phyloP scores from a whole-genome alignment of 2,888 invertebrate species.

The Dione juno region DNA sequence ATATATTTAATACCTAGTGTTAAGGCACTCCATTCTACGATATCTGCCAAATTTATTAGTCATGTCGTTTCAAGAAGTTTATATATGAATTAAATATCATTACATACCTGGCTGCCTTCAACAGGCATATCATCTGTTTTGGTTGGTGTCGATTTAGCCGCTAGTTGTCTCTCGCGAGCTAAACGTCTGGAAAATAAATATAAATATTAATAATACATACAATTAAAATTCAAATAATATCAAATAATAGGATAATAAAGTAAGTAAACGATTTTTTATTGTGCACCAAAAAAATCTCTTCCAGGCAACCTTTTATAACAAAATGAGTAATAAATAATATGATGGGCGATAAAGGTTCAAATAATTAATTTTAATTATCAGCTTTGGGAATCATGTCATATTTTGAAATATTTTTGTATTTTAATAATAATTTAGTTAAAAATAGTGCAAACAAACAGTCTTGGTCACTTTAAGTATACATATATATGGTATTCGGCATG shows the following conservation, averaged over 20 bases:
- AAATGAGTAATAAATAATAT: background rate
- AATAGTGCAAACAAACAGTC: no score
- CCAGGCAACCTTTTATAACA: background rate
- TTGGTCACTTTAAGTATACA: background rate
- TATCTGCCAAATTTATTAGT: background rate
- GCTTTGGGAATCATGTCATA: background rate
- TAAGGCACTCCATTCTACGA: background rate
- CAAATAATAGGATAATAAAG: no score
- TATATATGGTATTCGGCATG: background rate
- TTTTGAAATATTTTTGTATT: background rate
- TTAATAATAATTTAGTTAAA: no score
- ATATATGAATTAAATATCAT: background rate
- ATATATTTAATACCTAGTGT: no score
- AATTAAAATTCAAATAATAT: no score
- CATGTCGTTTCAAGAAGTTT: background rate
- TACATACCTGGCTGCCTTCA: slow-evolving; percentile 65
- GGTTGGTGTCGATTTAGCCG: slow-evolving; percentile 57
- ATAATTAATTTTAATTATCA: background rate
- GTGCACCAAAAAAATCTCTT: no score
- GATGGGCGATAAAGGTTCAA: background rate
- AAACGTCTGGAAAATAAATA: slow-evolving; percentile 60
- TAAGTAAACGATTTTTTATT: no score
- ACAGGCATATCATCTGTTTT: slow-evolving; percentile 59
- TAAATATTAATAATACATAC: background rate
- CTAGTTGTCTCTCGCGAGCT: slow-evolving; percentile 71